phyloP scores from a whole-genome alignment of 1,140 invertebrate species.

The Plutomurus gul region DNA sequence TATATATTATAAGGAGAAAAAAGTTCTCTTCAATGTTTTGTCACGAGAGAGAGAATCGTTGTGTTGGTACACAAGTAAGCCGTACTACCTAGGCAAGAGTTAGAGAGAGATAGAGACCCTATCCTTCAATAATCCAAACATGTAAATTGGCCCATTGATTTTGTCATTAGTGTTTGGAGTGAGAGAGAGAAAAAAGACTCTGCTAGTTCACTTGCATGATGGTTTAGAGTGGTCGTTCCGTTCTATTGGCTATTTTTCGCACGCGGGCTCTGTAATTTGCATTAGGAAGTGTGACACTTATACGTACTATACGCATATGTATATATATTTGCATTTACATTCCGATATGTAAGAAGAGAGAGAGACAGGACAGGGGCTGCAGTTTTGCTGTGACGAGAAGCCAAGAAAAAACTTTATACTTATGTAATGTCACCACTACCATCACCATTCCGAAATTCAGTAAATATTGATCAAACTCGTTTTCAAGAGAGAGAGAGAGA shows the following conservation, averaged over 20 bases:
- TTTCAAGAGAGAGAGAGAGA: too few relatives aligned
- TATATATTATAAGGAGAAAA: too few relatives aligned
- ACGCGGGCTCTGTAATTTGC: conserved; percentile 19
- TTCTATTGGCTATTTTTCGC: conserved; percentile 26
- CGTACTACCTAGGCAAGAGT: too few relatives aligned
- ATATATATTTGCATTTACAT: neutral
- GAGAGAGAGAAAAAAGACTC: neutral
- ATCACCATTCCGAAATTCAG: neutral
- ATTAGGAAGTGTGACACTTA: conserved; percentile 15
- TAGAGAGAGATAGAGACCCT: neutral
- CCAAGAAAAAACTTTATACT: conserved; percentile 1
- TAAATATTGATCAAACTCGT: conserved; percentile 15
- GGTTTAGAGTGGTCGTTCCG: neutral
- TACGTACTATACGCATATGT: neutral
- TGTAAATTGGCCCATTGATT: conserved; percentile 24
- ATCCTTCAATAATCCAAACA: conserved; percentile 17
- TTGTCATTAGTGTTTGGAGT: conserved; percentile 6
- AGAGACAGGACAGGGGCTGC: too few relatives aligned
- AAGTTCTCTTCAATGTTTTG: neutral
- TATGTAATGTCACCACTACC: conserved; percentile 7
- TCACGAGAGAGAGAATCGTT: neutral
- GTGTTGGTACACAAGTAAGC: neutral
- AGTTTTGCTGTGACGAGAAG: too few relatives aligned
- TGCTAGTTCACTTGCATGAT: neutral
- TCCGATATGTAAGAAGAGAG: neutral